These are phyloP conservation scores for Orius laevigatus DNA, from an alignment of 1,140 invertebrate species.

Conservation along the genomic window DNA sequence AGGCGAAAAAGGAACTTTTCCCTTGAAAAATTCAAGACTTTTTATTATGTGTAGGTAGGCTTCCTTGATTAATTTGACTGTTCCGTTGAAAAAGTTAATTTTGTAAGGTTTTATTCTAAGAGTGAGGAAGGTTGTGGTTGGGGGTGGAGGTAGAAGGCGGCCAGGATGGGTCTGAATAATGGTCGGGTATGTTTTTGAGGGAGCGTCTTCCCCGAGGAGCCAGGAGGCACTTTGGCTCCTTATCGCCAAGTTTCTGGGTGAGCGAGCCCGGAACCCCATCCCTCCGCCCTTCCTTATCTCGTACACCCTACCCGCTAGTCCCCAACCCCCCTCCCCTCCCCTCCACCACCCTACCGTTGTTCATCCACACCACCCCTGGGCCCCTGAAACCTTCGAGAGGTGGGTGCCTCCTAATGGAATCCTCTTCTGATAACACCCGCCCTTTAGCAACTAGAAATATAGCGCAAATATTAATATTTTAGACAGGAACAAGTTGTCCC, in stretches of 20 bases:
- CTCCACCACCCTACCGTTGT: conserved; percentile 4
- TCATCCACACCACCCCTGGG: conserved; percentile 1
- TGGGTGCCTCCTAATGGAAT: conserved; percentile 6
- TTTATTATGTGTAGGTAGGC: too few species aligned
- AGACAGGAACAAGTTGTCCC: neutral
- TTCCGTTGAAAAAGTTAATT: too few species aligned
- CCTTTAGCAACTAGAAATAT: neutral
- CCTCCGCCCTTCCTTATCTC: conserved; percentile 18
- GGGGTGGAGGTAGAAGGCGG: neutral
- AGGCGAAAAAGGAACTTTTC: too few species aligned
- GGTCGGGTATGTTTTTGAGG: conserved; percentile 4
- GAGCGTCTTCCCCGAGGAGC: conserved; percentile 31
- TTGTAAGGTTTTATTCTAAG: too few species aligned
- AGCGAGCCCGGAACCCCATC: conserved; percentile 21
- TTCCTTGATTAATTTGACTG: too few species aligned
- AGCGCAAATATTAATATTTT: conserved; percentile 11
- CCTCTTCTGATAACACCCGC: neutral
- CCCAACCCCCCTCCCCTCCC: neutral
- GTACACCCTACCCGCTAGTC: neutral
- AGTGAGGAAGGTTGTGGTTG: neutral
- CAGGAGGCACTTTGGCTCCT: conserved; percentile 18
- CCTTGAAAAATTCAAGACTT: too few species aligned
- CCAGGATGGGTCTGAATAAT: neutral
- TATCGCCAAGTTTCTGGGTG: conserved; percentile 7
- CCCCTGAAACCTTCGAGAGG: neutral